Base-by-base conservation (phyloP, 2,113 vertebrate genomes). In the Sinocyclocheilus rhinocerous region DNA sequence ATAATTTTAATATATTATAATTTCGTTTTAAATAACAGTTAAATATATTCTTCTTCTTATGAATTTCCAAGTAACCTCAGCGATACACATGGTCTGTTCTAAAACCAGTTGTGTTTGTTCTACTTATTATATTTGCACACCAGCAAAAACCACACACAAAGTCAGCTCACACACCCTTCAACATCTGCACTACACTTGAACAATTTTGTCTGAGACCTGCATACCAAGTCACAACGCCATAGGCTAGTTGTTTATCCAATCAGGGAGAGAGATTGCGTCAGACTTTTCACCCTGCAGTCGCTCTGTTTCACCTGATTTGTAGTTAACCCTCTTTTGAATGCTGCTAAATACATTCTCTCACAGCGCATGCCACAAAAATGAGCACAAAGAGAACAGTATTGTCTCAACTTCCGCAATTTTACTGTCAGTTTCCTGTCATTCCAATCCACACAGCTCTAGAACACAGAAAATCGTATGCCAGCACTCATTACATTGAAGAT, bases 221-320 rank as follows among this genome's bases (percentile, higher is more conserved):
- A 85, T 83, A 79, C 83, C 29, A 67, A 87, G 73, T 83, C 59
- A 57, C 55, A 79, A 16, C 55, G 55, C 81, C 83, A 83, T 52
- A 75, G 79, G 69, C 73, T 52, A 59, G 83, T 26, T 70, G 81
- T 77, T 87, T 76, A 87, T 85, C 79, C 84, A 85, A 81, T 85
- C 73, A 63, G 55, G 36, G 83, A 73, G 85, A 72, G 70, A 84
- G 78, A 85, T 80, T 76, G 78, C 72, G 22, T 79, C 63, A 70
- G 86, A 84, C 85, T 87, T 89, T 85, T 87, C 84, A 87, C 79
- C 52, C 83, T 42, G 73, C 85, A 85, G 79, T 87, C 85, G n/a
- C 81, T 87, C 83, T 85, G 81, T 89, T 87, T 84, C 77, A 81
- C 83, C 85, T 81, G 61, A 89, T 89, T 87, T 89, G 73, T 75